These are phyloP conservation scores for Pampus argenteus DNA, from an alignment of 2,797 vertebrate genomes.

Conservation along the genomic window DNA sequence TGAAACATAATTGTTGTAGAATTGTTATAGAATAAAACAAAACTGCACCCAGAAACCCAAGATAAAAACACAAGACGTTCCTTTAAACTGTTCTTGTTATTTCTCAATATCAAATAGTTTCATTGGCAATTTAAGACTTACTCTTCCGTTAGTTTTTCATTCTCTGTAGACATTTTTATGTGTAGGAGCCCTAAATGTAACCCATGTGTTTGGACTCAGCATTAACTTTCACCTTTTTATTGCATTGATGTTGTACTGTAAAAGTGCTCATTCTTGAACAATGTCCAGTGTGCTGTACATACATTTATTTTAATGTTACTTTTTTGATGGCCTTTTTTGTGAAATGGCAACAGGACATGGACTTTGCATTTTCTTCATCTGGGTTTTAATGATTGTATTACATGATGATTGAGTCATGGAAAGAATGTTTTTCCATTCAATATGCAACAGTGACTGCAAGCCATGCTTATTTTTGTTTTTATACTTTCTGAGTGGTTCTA, in stretches of 20 bases:
- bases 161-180: slow-evolving; percentile 6
- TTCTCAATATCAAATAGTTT: background rate
- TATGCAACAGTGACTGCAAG: slow-evolving; percentile 63
- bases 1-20: background rate
- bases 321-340: background rate
- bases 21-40: background rate
- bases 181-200: slow-evolving; percentile 10
- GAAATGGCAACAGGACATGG: slow-evolving; percentile 2
- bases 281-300: slow-evolving; percentile 35
- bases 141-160: slow-evolving; percentile 1
- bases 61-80: background rate
- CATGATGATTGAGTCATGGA: slow-evolving; percentile 22
- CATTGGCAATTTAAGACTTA: background rate
- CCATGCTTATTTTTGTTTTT: slow-evolving; percentile 46
- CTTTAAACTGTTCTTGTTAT: background rate
- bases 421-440: slow-evolving; percentile 40
- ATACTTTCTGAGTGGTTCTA: slow-evolving; percentile 18
- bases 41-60: background rate
- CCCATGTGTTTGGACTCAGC: slow-evolving; percentile 8
- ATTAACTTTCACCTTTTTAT: slow-evolving; percentile 14
- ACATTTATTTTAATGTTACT: slow-evolving; percentile 34
- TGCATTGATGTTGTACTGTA: slow-evolving; percentile 30
- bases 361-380: slow-evolving; percentile 11
- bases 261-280: slow-evolving; percentile 7
- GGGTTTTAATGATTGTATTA: slow-evolving; percentile 43